Conservation (phyloP, 1,140 invertebrate genomes). For the Caenorhabditis tropicalis region DNA sequence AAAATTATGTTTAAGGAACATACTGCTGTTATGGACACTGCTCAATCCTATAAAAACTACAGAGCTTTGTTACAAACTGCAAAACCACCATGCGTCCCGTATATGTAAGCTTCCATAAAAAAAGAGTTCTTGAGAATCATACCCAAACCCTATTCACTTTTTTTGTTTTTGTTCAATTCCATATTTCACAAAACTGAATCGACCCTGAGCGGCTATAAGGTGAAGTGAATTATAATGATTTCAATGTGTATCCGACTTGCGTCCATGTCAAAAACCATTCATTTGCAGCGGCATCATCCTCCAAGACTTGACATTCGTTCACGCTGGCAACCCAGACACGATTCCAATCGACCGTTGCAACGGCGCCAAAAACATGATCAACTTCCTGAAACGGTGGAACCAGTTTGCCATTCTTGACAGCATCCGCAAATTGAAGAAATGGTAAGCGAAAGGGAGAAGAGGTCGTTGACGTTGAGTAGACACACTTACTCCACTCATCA, state of each 20-base stretch:
- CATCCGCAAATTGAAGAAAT: slow-evolving; percentile 82
- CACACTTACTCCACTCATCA: neutral
- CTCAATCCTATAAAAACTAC: slow-evolving; percentile 92
- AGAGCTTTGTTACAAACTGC: slow-evolving; percentile 90
- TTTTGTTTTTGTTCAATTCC: too few relatives aligned
- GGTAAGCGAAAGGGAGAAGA: slow-evolving; percentile 34
- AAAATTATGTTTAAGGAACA: slow-evolving; percentile 76
- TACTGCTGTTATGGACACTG: slow-evolving; percentile 92
- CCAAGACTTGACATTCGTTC: slow-evolving; percentile 97
- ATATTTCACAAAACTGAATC: neutral
- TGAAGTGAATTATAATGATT: neutral
- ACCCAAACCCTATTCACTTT: too few relatives aligned
- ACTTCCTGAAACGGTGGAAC: slow-evolving; percentile 97
- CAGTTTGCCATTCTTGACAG: slow-evolving; percentile 96
- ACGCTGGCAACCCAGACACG: slow-evolving; percentile 85
- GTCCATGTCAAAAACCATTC: slow-evolving; percentile 60
- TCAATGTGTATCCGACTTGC: neutral
- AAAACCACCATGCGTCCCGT: slow-evolving; percentile 94
- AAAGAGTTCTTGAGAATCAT: too few relatives aligned
- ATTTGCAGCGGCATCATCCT: slow-evolving; percentile 88
- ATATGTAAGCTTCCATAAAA: slow-evolving; percentile 78
- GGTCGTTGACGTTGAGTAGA: neutral
- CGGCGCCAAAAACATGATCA: slow-evolving; percentile 77
- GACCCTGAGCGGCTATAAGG: neutral
- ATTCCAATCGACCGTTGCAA: slow-evolving; percentile 47